Evolutionary conservation across 2,113 vertebrate genomes (phyloP).

Genomic region (Dendropsophus ebraccatus): DNA sequence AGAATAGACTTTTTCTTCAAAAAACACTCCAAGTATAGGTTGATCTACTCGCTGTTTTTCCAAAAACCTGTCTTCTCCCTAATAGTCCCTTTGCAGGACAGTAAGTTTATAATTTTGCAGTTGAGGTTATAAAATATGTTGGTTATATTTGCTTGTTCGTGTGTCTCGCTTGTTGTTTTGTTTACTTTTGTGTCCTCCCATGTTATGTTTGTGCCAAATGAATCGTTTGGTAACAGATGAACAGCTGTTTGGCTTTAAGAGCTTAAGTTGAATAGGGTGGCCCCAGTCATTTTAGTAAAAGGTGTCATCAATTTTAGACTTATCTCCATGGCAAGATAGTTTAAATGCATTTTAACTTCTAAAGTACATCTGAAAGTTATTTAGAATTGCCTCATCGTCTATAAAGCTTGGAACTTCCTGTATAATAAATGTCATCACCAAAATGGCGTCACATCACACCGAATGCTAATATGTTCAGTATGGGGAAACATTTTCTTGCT

Average conservation of each 20-base stretch:
- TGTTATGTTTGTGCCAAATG: neutral
- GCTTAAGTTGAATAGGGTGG: neutral
- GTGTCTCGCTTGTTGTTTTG: neutral
- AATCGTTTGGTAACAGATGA: conserved; percentile 11
- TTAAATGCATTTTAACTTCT: neutral
- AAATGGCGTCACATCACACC: conserved; percentile 20
- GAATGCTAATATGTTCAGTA: conserved; percentile 18
- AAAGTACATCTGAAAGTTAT: conserved; percentile 40
- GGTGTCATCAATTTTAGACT: conserved; percentile 31
- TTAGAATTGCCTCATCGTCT: conserved; percentile 32
- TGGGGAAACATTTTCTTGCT: neutral
- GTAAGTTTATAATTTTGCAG: neutral
- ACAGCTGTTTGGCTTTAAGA: conserved; percentile 25
- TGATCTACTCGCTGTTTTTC: no score
- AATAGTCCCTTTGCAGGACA: neutral
- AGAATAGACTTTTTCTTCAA: no score
- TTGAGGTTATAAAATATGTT: neutral
- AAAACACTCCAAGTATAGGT: no score
- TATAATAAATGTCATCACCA: conserved; percentile 39
- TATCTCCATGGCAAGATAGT: conserved; percentile 14
- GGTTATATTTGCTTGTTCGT: neutral
- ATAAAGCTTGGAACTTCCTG: conserved; percentile 14
- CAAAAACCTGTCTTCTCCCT: neutral
- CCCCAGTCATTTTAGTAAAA: neutral
- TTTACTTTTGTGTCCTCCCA: neutral